Base-by-base conservation (phyloP, 2,888 invertebrate species). In the Plusia festucae region DNA sequence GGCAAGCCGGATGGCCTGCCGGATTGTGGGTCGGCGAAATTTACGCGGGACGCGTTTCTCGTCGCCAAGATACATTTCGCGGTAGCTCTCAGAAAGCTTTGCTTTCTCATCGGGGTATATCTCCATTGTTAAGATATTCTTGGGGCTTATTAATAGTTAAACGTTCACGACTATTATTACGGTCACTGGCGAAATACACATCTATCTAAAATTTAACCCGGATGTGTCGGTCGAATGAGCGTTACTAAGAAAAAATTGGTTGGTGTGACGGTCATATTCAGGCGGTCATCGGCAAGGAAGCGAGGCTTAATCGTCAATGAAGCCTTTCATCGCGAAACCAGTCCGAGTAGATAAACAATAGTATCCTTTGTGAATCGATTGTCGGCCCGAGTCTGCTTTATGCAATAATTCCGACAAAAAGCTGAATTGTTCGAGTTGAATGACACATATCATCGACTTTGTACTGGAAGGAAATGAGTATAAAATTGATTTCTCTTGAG, bases 1-100 rank as follows among this genome's bases (percentile, higher is more conserved):
- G 59, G 83, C 59, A 71, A 82, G 85, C 84, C 88, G 86, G 87
- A 88, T 85, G 76, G 81, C 73, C 70, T 70, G 72, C 60, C 76
- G 68, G 72, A 82, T 87, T 85, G 88, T 91, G 85, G 88, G 90
- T 90, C 90, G 85, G 91, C 87, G 90, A 90, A 89, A 90, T 88
- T 87, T 60, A 73, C 83, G 82, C 84, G 85, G 84, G 84, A 85
- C 81, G 79, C 85, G 81, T 87, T 87, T 85, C 86, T 78, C 82
- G 82, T 82, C 76, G 78, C 74, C 79, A 79, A 84, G 82, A 57
- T 62, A 78, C 77, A 74, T 80, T 82, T 84, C 78, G 81, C 78
- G 69, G 73, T 81, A 68, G 66, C 78, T 84, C 77, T 79, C 87
- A 74, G 86, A 85, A 83, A 88, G 83, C 82, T 84, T 73, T 84